Evolutionary conservation across 2,888 invertebrate species (phyloP).

Genomic region (Cantharis lateralis): DNA sequence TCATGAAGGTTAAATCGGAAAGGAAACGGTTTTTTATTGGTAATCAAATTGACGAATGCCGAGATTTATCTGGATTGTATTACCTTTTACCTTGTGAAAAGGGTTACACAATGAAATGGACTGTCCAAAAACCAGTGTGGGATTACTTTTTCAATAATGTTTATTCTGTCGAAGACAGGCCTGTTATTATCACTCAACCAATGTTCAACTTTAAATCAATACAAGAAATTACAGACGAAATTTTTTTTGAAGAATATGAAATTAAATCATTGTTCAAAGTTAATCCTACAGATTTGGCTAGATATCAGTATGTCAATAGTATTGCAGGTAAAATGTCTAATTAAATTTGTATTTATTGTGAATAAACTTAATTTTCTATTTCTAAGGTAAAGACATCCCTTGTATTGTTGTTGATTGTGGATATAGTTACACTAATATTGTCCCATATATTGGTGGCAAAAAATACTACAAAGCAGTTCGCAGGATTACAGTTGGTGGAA

Average conservation of each 20-base stretch:
- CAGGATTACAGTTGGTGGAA: slow-evolving; percentile 95
- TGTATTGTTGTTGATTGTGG: slow-evolving; percentile 88
- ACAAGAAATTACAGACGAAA: slow-evolving; percentile 93
- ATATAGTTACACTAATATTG: slow-evolving; percentile 93
- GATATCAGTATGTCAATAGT: slow-evolving; percentile 64
- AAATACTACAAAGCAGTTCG: slow-evolving; percentile 69
- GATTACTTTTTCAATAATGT: slow-evolving; percentile 91
- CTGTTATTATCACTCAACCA: slow-evolving; percentile 91
- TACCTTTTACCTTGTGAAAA: slow-evolving; percentile 93
- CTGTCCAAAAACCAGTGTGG: slow-evolving; percentile 94
- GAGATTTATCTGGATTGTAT: slow-evolving; percentile 93
- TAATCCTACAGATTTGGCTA: slow-evolving; percentile 80
- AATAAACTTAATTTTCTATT: neutral
- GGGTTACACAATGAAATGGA: slow-evolving; percentile 96
- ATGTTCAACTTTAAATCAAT: slow-evolving; percentile 90
- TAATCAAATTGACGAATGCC: slow-evolving; percentile 93
- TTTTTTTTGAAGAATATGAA: slow-evolving; percentile 97
- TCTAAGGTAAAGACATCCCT: slow-evolving; percentile 36
- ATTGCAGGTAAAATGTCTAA: slow-evolving; percentile 16
- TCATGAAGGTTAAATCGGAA: slow-evolving; percentile 98
- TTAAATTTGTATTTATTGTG: neutral
- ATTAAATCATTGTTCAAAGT: slow-evolving; percentile 80
- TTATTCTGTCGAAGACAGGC: slow-evolving; percentile 76
- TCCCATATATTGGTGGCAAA: slow-evolving; percentile 80
- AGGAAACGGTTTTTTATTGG: slow-evolving; percentile 91